These are phyloP conservation scores for Ptychoptera albimana DNA, from an alignment of 2,888 invertebrate genomes.

Conservation along the genomic window DNA sequence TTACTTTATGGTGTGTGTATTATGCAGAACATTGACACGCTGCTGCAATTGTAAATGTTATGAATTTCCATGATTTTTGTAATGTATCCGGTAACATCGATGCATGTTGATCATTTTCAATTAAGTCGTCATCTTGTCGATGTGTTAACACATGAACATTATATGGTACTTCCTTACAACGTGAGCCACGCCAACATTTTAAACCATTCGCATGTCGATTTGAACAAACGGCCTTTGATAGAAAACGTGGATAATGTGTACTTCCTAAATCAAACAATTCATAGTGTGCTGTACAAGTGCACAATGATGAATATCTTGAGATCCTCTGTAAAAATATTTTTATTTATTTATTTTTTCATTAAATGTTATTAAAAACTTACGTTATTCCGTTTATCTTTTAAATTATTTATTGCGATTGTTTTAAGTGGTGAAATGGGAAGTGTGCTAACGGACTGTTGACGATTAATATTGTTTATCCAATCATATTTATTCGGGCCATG, in stretches of 20 bases:
- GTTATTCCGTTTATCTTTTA: too few species aligned
- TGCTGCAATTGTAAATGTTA: constrained; percentile 26
- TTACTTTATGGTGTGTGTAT: too few species aligned
- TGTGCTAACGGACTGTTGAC: too few species aligned
- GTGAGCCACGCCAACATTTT: constrained; percentile 21
- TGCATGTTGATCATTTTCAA: constrained; percentile 16
- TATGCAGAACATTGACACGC: constrained; percentile 25
- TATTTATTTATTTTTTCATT: too few species aligned
- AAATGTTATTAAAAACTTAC: too few species aligned
- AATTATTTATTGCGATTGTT: too few species aligned
- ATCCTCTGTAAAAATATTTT: too few species aligned
- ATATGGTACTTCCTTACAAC: constrained; percentile 26
- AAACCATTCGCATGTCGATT: constrained; percentile 7
- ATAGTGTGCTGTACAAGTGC: too few species aligned
- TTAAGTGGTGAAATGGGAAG: too few species aligned
- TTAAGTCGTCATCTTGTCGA: constrained; percentile 13
- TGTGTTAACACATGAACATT: constrained; percentile 24
- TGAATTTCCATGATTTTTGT: constrained; percentile 22
- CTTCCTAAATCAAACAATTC: constrained; percentile 24
- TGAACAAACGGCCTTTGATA: constrained; percentile 25
- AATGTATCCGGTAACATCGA: constrained; percentile 17
- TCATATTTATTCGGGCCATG: too few species aligned
- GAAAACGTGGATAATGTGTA: constrained; percentile 23
- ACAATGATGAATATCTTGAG: too few species aligned
- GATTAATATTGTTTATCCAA: too few species aligned